Base-by-base conservation (phyloP, 1,140 invertebrate genomes). In the Macrostomum lignano region DNA sequence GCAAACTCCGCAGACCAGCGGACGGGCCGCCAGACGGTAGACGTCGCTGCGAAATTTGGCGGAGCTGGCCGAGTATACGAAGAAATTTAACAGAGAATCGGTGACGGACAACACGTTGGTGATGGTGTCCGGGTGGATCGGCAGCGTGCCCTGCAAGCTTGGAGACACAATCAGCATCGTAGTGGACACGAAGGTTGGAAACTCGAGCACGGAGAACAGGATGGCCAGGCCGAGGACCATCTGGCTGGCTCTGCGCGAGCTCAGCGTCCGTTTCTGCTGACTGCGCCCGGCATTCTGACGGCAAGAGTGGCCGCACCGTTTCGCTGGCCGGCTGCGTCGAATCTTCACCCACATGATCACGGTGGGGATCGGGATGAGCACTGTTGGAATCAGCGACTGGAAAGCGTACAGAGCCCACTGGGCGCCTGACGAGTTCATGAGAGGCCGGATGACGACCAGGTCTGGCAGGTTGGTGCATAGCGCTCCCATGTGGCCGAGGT, bases 1-100 rank as follows among this genome's bases (percentile, higher is more conserved):
- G n/a, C n/a, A n/a, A n/a, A n/a, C n/a, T n/a, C n/a, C 17, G 37
- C 26, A 37, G 35, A 38, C 34, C 39, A 40, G 33, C 40, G 41
- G 37, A 44, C 41, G 41, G 20, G 44, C 41, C 24, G 38, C 42
- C 40, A 41, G 40, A 40, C 39, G 40, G 21, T n/a, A 21, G 10
- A 20, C n/a, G 14, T 17, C 36, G 17, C 10, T 33, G 15, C 26
- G 26, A 9, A 28, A 28, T 9, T 17, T 28, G 15, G 15, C 19
- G 19, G 14, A 15, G 9, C 26, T 28, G 4, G 26, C 26, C 3
- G 26, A 14, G 19, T 28, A 28, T 15, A 28, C 26, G 9, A 28
- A 28, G 9, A 28, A 28, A 28, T 28, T 28, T 17, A 28, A 9
- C 26, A 28, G 9, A 9, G 26, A 28, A 5, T 17, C 26, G 14